phyloP scores from a whole-genome alignment of 30 jellyfish, hydroid and myxozoan species.

The Cassiopea xamachana region DNA sequence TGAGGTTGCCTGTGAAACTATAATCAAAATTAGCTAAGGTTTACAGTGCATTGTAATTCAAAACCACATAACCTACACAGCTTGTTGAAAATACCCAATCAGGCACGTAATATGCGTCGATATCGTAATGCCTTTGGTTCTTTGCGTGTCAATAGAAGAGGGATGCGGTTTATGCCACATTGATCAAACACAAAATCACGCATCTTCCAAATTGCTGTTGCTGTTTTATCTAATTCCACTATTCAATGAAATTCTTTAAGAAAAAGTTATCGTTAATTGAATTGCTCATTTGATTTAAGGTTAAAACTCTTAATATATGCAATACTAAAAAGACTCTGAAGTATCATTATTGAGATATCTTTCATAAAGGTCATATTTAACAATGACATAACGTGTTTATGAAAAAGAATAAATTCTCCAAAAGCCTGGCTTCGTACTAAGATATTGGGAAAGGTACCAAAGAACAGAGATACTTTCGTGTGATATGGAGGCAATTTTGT shows the following conservation, averaged over 20 bases:
- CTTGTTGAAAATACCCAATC: not conserved
- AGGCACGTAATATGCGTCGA: not conserved
- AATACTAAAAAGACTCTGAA: constrained; percentile 36
- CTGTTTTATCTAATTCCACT: not conserved
- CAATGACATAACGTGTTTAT: constrained; percentile 9
- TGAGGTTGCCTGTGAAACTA: no score
- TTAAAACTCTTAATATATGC: constrained; percentile 30
- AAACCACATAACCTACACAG: constrained; percentile 1
- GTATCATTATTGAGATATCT: constrained; percentile 28
- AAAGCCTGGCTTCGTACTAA: constrained; percentile 6
- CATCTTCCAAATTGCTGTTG: constrained; percentile 20
- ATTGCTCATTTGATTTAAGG: constrained; percentile 24
- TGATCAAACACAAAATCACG: not conserved
- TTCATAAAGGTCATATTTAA: constrained; percentile 6
- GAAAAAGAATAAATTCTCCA: constrained; percentile 13
- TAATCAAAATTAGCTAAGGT: no score
- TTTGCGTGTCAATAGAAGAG: not conserved
- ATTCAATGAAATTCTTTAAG: constrained; percentile 24
- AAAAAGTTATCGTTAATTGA: not conserved
- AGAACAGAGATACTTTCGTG: not conserved
- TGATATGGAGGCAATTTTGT: no score
- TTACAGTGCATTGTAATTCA: not conserved
- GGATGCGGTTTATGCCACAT: constrained; percentile 10
- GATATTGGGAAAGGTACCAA: not conserved
- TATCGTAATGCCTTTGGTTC: not conserved